phyloP scores from a whole-genome alignment of 2,113 vertebrate genomes.

The Melozone crissalis region DNA sequence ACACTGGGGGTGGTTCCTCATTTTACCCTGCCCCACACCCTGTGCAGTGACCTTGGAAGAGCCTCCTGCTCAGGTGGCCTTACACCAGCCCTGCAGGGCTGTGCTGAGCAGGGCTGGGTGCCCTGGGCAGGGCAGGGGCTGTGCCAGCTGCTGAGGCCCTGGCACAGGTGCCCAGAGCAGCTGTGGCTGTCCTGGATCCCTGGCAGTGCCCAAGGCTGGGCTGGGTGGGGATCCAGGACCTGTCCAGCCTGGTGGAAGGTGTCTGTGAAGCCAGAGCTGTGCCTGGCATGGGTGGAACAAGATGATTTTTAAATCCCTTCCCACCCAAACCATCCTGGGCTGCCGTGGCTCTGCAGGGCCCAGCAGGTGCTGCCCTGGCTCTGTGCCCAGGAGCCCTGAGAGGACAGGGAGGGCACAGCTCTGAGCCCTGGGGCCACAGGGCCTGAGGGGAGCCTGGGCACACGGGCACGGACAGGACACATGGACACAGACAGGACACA shows the following conservation, averaged over 20 bases:
- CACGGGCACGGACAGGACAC: not conserved
- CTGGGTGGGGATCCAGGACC: not conserved
- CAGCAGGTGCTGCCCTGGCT: not conserved
- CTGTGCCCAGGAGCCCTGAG: not conserved
- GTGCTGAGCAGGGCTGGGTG: not conserved
- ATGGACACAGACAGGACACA: too few relatives aligned
- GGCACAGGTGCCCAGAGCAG: not conserved
- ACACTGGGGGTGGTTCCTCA: not conserved
- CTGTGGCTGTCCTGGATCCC: not conserved
- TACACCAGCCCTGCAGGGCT: not conserved
- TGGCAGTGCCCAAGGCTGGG: not conserved
- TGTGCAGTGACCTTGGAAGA: not conserved
- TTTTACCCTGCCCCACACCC: not conserved
- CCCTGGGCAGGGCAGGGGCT: not conserved
- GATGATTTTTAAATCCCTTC: not conserved
- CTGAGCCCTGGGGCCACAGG: not conserved
- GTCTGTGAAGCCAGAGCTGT: too few relatives aligned
- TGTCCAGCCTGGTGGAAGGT: accelerated
- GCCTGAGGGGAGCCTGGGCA: not conserved
- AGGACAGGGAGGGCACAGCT: not conserved
- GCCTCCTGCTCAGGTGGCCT: not conserved
- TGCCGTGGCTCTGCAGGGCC: not conserved
- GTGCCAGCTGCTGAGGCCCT: not conserved
- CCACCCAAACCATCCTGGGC: not conserved
- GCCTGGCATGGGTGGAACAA: too few relatives aligned